Evolutionary conservation across 1,140 invertebrate species (phyloP), one percentile per base, ranked within the genome.

Genomic region (Ridgeia piscesae): DNA sequence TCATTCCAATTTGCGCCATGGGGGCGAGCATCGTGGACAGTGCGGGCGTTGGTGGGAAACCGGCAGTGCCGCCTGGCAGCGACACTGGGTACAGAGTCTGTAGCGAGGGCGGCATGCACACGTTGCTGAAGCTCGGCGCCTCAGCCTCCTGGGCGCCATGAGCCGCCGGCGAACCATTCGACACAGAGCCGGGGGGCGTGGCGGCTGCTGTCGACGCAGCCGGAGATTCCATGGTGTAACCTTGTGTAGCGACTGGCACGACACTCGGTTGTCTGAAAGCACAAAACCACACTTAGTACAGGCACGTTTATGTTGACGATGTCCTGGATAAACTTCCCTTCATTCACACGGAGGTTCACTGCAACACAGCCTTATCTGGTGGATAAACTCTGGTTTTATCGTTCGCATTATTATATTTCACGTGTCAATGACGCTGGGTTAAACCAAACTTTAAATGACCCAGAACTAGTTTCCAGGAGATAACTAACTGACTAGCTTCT

Each of bases 1-100:
- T 90, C 89, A 90, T 42, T 90, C 89, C 89, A 34, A 90, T 34
- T 33, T 90, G 89, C 27, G 58, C 58, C 58, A 77, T 77, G 6
- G 58, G 58, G 58, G 58, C 58, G 4, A 77, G 58, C 58, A 77
- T 77, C 27, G 58, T 77, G 6, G 58, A 77, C 58, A 77, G 58
- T 2, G 58, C 58, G 14, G 58, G 58, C 17, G 58, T 77, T 9
- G 58, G 58, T 31, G 58, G 58, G 58, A 77, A 77, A 21, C 8
- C 58, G 58, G 58, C 17, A 77, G 58, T 77, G 14, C 58, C 58
- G 11, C 58, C 58, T 77, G 58, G 58, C 17, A 77, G 58, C 27
- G 58, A 77, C 8, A 77, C 58, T 27, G 58, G 58, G 17, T 77
- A 77, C 27, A 77, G 58, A 77, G 58, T 77, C 58, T 77, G 58